Evolutionary conservation across 2,797 vertebrate genomes (phyloP), one percentile per base, ranked within the genome.

Genomic region (Psittacula derbiana): DNA sequence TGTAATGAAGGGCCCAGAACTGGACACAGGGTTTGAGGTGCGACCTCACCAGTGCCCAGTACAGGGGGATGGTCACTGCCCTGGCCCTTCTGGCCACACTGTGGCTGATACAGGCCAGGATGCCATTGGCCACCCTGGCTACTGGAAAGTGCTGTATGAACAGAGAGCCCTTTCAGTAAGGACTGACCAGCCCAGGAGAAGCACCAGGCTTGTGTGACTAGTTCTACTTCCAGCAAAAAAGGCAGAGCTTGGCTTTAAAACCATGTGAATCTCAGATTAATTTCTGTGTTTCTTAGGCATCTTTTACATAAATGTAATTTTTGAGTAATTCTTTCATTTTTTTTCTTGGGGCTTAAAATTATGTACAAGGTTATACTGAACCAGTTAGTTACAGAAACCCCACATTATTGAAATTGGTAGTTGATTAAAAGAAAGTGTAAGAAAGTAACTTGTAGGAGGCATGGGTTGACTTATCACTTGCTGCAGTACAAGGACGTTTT

Each of bases 141-240:
- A 16, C 55, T 33, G 55, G 14, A 33, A 87, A 60, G 8, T 16
- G 11, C 47, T 66, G 11, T 40, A 17, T 25, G 40, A 82, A 47
- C 6, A 2, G n/a, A 76, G 52, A 85, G 18, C 11, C 12, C 47
- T 58, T 87, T 11, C 16, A 57, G 55, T 33, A 33, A 57, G 25
- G 50, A 20, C 13, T 80, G 52, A 44, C 17, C 14, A 53, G 14
- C 25, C 12, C 3, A 6, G 49, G 27, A 7, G 8, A 72, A 62
- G 25, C 58, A 12, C 24, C 7, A 13, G 30, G 16, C 14, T 36
- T 3, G 0, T 0, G 0, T 38, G 23, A 46, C 9, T 38, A 38
- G 36, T 71, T 73, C 28, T 21, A 11, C 23, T 76, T 91, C 10
- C 18, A 80, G 18, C 18, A 18, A 17, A 6, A 65, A 5, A 61